Percentiles rank a stretch among this genome's conserved stretches.
These are phyloP conservation scores for Xiphias gladius DNA, from an alignment of 2,113 vertebrate species.

Conservation along the genomic window DNA sequence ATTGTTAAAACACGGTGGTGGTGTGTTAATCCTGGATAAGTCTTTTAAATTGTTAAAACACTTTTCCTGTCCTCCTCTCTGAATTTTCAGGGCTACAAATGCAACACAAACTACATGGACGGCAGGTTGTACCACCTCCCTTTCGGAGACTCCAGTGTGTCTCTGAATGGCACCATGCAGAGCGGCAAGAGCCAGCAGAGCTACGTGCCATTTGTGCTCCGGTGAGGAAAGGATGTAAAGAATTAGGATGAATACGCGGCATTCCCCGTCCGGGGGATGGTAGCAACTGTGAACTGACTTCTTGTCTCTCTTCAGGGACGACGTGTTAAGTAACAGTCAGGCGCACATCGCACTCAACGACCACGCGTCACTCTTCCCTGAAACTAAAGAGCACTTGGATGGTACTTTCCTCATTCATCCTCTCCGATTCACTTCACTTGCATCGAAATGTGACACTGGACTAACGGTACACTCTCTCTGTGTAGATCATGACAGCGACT, in stretches of 20 bases:
- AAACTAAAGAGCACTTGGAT: slow-evolving; percentile 81
- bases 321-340: slow-evolving; percentile 87
- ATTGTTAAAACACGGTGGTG: background rate
- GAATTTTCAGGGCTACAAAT: slow-evolving; percentile 86
- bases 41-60: too few species aligned
- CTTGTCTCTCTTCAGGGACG: slow-evolving; percentile 85
- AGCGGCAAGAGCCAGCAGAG: slow-evolving; percentile 94
- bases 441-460: background rate
- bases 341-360: slow-evolving; percentile 86
- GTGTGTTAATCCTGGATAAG: background rate
- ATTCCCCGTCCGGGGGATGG: fast-evolving
- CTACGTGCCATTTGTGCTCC: slow-evolving; percentile 92
- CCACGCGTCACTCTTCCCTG: slow-evolving; percentile 85
- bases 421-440: background rate
- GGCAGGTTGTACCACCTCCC: slow-evolving; percentile 88
- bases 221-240: slow-evolving; percentile 73
- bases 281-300: background rate
- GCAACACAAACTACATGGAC: slow-evolving; percentile 87
- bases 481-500: slow-evolving; percentile 91
- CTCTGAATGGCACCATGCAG: slow-evolving; percentile 91
- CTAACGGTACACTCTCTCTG: background rate
- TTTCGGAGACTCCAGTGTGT: slow-evolving; percentile 88
- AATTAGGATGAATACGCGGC: background rate
- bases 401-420: slow-evolving; percentile 73
- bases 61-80: background rate